Evolutionary conservation across 2,888 invertebrate genomes (phyloP).

Genomic region (Linyphia triangularis): DNA sequence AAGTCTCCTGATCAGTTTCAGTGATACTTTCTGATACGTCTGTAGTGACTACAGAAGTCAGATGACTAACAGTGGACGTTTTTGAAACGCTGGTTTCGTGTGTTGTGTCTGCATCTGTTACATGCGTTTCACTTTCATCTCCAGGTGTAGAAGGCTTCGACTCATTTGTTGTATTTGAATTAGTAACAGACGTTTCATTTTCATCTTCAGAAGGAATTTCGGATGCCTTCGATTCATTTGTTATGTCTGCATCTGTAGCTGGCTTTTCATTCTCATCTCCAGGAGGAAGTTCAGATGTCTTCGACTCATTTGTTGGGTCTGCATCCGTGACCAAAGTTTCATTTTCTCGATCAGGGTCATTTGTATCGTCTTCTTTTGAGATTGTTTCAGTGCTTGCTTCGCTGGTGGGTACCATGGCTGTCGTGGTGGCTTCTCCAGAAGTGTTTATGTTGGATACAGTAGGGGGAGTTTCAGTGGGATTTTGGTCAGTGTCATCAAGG

Average conservation of each 20-base stretch:
- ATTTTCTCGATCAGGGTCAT: not conserved
- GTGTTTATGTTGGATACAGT: slow-evolving; percentile 7
- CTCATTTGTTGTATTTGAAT: not conserved
- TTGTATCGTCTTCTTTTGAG: too few species aligned
- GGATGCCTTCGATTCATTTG: not conserved
- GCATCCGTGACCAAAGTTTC: too few species aligned
- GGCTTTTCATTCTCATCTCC: not conserved
- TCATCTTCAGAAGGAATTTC: not conserved
- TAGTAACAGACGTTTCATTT: not conserved
- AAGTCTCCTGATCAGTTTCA: not conserved
- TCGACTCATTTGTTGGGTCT: not conserved
- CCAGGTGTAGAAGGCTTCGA: not conserved
- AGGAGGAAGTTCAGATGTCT: not conserved
- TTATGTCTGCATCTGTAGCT: not conserved
- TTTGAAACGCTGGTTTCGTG: not conserved
- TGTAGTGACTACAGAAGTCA: too few species aligned
- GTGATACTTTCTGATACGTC: not conserved
- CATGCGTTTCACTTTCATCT: not conserved
- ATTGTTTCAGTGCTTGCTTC: not conserved
- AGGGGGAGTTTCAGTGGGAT: not conserved
- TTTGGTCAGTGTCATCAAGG: not conserved
- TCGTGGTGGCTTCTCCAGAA: not conserved
- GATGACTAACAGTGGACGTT: not conserved
- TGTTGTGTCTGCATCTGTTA: not conserved
- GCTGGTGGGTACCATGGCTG: not conserved